Evolutionary conservation across 2,113 vertebrate species (phyloP).

Genomic region (Sturnira hondurensis): DNA sequence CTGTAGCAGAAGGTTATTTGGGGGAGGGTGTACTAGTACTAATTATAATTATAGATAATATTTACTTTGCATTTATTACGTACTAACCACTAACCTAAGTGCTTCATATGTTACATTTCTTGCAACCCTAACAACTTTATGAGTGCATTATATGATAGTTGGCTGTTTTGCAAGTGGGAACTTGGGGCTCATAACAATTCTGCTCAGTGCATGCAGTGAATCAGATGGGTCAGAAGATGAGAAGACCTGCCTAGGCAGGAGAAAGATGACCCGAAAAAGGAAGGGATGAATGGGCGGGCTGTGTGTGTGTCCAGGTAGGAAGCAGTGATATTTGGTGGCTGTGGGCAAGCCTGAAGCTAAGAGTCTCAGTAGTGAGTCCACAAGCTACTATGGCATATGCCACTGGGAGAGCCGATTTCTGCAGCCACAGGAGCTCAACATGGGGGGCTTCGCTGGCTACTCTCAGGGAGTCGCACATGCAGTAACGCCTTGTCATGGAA

Average conservation of each 20-base stretch:
- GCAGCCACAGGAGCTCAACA: slow-evolving; percentile 17
- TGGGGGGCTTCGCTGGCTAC: slow-evolving; percentile 13
- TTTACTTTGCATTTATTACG: neutral
- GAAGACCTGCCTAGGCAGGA: neutral
- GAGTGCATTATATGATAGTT: neutral
- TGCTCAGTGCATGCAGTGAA: neutral
- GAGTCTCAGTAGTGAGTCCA: slow-evolving; percentile 25
- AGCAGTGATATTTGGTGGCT: neutral
- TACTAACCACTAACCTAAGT: neutral
- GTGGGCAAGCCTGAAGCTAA: neutral
- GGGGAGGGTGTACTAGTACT: neutral
- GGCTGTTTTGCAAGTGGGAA: neutral
- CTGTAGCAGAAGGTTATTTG: neutral
- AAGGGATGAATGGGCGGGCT: neutral
- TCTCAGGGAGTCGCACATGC: slow-evolving; percentile 44
- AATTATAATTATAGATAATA: neutral
- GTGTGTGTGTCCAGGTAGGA: neutral
- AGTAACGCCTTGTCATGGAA: slow-evolving; percentile 22
- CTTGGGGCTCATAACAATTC: neutral
- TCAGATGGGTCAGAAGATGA: neutral
- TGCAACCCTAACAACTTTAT: neutral
- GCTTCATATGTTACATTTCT: neutral
- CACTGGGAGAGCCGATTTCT: slow-evolving; percentile 38
- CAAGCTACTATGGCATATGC: neutral
- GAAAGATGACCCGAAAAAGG: neutral